Evolutionary conservation across 2,113 vertebrate genomes (phyloP).

Genomic region (Notechis scutatus): DNA sequence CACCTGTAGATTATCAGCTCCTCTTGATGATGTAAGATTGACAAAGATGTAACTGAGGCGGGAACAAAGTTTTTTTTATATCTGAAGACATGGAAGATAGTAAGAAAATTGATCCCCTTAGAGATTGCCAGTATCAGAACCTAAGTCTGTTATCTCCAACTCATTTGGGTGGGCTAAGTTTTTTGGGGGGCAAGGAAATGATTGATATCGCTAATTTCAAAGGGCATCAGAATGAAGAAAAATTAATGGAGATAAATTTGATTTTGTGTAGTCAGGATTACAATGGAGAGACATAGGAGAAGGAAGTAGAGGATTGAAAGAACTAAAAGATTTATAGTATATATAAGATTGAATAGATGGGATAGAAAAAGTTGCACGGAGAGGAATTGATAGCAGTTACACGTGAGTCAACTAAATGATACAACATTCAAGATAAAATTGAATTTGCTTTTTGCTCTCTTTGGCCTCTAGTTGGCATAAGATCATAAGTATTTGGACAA

Average conservation of each 20-base stretch:
- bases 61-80: slow-evolving; percentile 76
- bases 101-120: slow-evolving; percentile 69
- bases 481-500: background rate
- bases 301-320: background rate
- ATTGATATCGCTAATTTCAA: slow-evolving; percentile 69
- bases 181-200: slow-evolving; percentile 57
- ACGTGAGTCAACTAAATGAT: background rate
- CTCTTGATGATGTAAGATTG: slow-evolving; percentile 72
- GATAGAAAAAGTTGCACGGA: background rate
- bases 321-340: background rate
- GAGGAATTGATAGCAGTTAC: background rate
- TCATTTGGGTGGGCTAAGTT: background rate
- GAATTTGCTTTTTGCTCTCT: background rate
- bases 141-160: background rate
- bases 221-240: slow-evolving; percentile 70
- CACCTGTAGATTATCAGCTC: slow-evolving; percentile 61
- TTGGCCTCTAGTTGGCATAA: background rate
- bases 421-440: background rate
- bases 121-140: background rate
- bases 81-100: slow-evolving; percentile 67
- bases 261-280: slow-evolving; percentile 38
- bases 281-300: background rate
- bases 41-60: slow-evolving; percentile 82
- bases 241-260: slow-evolving; percentile 66
- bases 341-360: background rate